These are phyloP conservation scores for Solenodon paradoxus DNA, from an alignment of 2,113 vertebrate genomes.

Conservation along the genomic window DNA sequence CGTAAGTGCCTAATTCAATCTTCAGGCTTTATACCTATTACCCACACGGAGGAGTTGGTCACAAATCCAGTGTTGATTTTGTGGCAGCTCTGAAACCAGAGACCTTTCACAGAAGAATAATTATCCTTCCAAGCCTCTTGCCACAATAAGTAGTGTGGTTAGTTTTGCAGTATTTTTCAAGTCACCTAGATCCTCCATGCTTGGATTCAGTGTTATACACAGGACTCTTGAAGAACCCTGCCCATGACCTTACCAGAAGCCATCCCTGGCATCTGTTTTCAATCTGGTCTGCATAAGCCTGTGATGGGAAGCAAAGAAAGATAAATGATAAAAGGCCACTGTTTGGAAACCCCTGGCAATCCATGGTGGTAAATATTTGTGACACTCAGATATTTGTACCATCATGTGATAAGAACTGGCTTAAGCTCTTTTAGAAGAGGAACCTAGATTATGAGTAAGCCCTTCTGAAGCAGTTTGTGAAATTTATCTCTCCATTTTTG, in stretches of 20 bases:
- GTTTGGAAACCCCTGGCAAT: constrained; percentile 76
- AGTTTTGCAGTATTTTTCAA: constrained; percentile 76
- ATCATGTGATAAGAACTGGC: constrained; percentile 2
- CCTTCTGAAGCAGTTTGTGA: background rate
- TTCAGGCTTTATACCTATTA: constrained; percentile 4
- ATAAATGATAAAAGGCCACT: constrained; percentile 72
- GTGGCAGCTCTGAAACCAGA: constrained; percentile 63
- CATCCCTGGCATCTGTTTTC: constrained; percentile 77
- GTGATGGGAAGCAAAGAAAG: constrained; percentile 77
- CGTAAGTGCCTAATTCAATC: background rate
- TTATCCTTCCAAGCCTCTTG: constrained; percentile 64
- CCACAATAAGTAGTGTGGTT: constrained; percentile 58
- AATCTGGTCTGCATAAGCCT: constrained; percentile 76
- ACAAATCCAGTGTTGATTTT: constrained; percentile 65
- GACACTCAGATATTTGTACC: constrained; percentile 43
- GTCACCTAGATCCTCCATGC: constrained; percentile 71
- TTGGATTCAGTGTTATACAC: constrained; percentile 73
- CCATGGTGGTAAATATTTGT: constrained; percentile 66
- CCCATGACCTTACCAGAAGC: constrained; percentile 70
- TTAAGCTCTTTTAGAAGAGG: constrained; percentile 21
- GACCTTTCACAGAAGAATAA: constrained; percentile 65
- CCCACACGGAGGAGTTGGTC: constrained; percentile 37
- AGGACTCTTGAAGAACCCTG: constrained; percentile 45
- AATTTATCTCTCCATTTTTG: constrained; percentile 8
- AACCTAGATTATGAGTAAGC: background rate